These are phyloP conservation scores for Lepidotrigona ventralis DNA, from an alignment of 1,140 invertebrate genomes.

Conservation along the genomic window DNA sequence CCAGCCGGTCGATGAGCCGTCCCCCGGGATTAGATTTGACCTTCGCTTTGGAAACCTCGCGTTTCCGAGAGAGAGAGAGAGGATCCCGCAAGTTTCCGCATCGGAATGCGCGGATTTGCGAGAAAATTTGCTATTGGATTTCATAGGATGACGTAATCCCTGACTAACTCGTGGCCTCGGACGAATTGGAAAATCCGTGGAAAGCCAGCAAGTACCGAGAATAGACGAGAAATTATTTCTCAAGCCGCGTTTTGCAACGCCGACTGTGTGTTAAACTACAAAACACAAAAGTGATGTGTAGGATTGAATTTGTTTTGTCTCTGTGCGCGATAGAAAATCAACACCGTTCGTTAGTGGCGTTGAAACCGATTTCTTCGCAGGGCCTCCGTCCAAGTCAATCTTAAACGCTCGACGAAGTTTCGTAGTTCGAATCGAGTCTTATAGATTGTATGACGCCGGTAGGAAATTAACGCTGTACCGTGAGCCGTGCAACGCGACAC, in stretches of 20 bases:
- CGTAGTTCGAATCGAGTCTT: neutral
- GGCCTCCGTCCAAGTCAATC: neutral
- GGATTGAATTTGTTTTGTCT: too few relatives aligned
- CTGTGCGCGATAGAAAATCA: too few relatives aligned
- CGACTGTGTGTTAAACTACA: too few relatives aligned
- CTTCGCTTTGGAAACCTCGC: neutral
- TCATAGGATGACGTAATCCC: too few relatives aligned
- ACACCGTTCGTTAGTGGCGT: too few relatives aligned
- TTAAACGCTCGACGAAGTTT: neutral
- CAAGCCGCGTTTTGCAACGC: too few relatives aligned
- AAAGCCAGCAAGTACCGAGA: too few relatives aligned
- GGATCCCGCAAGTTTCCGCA: neutral
- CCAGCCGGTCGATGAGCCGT: neutral
- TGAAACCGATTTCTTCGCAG: neutral
- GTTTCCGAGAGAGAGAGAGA: too few relatives aligned
- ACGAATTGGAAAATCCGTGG: too few relatives aligned
- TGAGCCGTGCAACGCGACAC: neutral
- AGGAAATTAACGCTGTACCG: neutral
- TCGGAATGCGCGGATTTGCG: neutral
- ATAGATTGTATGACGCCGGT: neutral
- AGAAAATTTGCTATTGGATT: neutral
- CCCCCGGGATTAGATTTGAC: conserved; percentile 23
- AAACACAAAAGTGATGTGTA: too few relatives aligned
- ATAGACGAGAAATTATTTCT: too few relatives aligned
- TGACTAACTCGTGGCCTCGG: too few relatives aligned